Base-by-base conservation (phyloP, 1,140 invertebrate genomes). In the Akabosia matsudoensis region DNA sequence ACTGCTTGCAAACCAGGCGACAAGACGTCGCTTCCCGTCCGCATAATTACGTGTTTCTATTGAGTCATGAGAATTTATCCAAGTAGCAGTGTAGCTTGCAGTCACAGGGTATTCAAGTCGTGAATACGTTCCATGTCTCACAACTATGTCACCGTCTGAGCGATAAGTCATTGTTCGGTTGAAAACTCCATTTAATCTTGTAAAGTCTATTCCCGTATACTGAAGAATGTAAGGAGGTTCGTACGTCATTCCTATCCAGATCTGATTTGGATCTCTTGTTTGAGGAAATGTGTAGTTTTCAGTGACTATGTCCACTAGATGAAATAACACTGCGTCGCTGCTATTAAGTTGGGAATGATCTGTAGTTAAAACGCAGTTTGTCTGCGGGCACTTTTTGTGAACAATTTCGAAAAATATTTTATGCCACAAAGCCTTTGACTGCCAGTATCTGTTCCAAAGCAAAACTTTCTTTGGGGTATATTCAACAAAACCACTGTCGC, bases 141-240 rank as follows among this genome's bases (percentile, higher is more conserved):
- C 83, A 1, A 87, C 85, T 33, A 89, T 84, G 61, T 87, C 87
- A 2, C 79, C 52, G 52, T 81, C 79, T 30, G 26, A n/a, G 52
- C 79, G 80, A 78, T 88, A 88, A 2, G 83, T 86, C 82, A 86
- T 84, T 0, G 87, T 87, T 84, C 86, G 85, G 76, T 89, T 88
- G 82, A 89, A 87, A 33, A 83, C 56, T 13, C 74, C 73, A 31
- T 82, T 79, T 0, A 83, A 37, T 0, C 18, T 10, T 22, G 30
- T 30, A 13, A 82, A 37, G 52, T 82, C 31, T 0, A 74, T 13
- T 1, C 77, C 76, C 0, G 72, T 54, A 76, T 80, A 78, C 10
- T 76, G 26, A 1, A 81, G 34, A 33, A 81, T 78, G 22, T 54
- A 81, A 1, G 83, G 83, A n/a, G 83, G 79, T 78, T 83, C 83